phyloP scores from a whole-genome alignment of 2,888 invertebrate species.

The Alsophila aescularia region DNA sequence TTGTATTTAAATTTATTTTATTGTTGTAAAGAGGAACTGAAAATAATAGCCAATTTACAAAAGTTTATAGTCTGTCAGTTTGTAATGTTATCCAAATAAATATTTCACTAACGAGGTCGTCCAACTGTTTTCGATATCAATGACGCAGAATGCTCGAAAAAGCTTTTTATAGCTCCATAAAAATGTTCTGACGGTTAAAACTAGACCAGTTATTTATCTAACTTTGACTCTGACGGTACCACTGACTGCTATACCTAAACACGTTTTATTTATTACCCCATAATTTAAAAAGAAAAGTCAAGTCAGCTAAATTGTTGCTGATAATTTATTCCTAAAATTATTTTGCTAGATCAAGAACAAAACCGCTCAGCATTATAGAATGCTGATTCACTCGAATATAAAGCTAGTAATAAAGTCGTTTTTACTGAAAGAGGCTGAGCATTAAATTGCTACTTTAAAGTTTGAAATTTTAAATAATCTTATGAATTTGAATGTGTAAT shows the following conservation, averaged over 20 bases:
- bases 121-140: background rate
- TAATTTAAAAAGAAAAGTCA: constrained; percentile 15
- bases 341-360: background rate
- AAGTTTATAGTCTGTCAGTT: too few relatives aligned
- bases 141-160: constrained; percentile 11
- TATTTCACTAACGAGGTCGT: background rate
- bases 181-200: background rate
- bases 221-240: constrained; percentile 17
- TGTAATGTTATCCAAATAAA: too few relatives aligned
- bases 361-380: too few relatives aligned
- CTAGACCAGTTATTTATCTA: background rate
- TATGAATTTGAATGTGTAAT: too few relatives aligned
- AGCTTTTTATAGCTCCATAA: constrained; percentile 6
- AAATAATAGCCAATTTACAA: too few relatives aligned
- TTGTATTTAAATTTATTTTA: too few relatives aligned
- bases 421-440: too few relatives aligned
- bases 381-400: too few relatives aligned
- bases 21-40: too few relatives aligned
- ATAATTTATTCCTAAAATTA: constrained; percentile 5
- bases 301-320: constrained; percentile 2
- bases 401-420: too few relatives aligned
- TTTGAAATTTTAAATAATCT: too few relatives aligned
- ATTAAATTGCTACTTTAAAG: too few relatives aligned
- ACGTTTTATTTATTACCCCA: constrained; percentile 17
- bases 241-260: constrained; percentile 6